Evolutionary conservation across 2,113 vertebrate genomes (phyloP), one percentile per base, ranked within the genome.

Genomic region (Eleginops maclovinus): DNA sequence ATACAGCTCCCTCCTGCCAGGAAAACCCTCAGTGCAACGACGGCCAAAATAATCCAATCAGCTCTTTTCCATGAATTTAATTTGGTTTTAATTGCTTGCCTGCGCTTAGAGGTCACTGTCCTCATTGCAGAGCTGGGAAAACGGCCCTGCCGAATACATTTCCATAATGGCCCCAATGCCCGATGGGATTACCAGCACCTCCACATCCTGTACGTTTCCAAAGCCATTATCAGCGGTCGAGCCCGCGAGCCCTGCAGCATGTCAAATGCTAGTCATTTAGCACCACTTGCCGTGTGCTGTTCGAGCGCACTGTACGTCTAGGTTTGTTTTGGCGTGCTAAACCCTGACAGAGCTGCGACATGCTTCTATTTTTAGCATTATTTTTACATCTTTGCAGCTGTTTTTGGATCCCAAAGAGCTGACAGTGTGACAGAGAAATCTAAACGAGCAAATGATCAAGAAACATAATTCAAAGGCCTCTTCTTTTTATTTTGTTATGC

Each of bases 41-140:
- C 56, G 71, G 72, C 55, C 78, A 75, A 79, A 88, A 87, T 87
- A 89, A 90, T 82, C 88, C 87, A 88, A 88, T 88, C 87, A 74
- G 56, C 49, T 63, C 28, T 19, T 46, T 69, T 55, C 75, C 68
- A 49, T 72, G 73, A 68, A 77, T 90, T 89, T 79, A 68, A 86
- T 89, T 87, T 78, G 63, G 79, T 53, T 54, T 72, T 89, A 87
- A 91, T 88, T 89, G 87, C 74, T 72, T 2, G 43, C 49, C 47
- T 59, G 64, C 0, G 0, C 41, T 83, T 72, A 44, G 87, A 91
- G 91, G 88, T 91, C 88, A 84, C 49, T 74, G 19, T 13, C 61
- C 77, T 56, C 22, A 1, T 68, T 67, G 59, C 77, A 55, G 82
- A 67, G 47, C 51, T 15, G 81, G 76, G 61, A 77, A 74, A n/a